Evolutionary conservation across 2,797 vertebrate genomes (phyloP), one percentile per base, ranked within the genome.

Genomic region (Enteromius afrohamiltoni): DNA sequence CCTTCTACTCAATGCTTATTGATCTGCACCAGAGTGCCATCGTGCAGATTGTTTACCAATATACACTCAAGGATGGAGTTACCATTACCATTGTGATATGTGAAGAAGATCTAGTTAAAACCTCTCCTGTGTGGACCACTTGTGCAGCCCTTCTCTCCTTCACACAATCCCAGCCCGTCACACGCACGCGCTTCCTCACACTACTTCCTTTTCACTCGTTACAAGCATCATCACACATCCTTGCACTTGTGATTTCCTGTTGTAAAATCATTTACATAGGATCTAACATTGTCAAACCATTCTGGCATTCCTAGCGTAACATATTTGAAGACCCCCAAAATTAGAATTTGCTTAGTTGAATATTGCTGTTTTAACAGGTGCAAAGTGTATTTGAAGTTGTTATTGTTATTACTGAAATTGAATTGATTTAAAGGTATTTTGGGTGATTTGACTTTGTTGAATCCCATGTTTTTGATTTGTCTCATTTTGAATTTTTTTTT

Each of bases 31-130:
- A 81, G 60, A 81, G 78, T 62, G 68, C 62, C 42, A 55, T 79
- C 14, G 13, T 55, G 21, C 49, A 71, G 68, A 89, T 51, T 77
- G 87, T 87, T 86, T 88, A 86, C 86, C 79, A 75, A 87, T 79
- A 77, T 62, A 69, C n/a, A 47, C 77, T 87, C 19, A 45, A 80
- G 67, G 42, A 55, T 47, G 83, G 60, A 80, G 67, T 26, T 70
- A 62, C 64, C 17, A 8, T 73, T 69, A 67, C 26, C 9, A 13
- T 10, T 31, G 10, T 34, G 26, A 40, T 29, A 62, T 53, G 55
- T 80, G 64, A 79, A 23, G 23, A 40, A 62, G 75, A 83, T 55
- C 70, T 42, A 23, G 62, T 71, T 80, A 58, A 79, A 71, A 73
- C 68, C 45, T 29, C 67, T 69, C 21, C 17, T 17, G 26, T 60